These are phyloP conservation scores for Natrix natrix DNA, from an alignment of 2,797 vertebrate genomes.

Conservation along the genomic window DNA sequence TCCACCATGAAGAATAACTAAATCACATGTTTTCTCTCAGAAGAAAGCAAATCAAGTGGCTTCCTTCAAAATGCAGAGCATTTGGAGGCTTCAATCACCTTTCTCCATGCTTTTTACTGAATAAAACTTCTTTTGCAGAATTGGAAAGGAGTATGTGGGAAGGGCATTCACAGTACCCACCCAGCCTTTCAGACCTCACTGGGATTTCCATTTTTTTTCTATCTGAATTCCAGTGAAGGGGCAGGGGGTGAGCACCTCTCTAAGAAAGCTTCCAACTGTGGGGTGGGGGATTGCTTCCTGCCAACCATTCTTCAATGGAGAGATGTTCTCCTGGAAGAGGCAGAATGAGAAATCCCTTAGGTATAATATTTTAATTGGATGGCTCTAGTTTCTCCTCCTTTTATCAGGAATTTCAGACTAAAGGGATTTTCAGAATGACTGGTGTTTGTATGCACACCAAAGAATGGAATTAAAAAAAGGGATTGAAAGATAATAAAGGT, in stretches of 20 bases:
- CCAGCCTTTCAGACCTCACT: background rate
- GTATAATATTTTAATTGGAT: background rate
- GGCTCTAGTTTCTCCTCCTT: background rate
- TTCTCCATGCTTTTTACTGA: background rate
- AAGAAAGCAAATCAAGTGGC: no score
- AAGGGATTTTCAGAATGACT: background rate
- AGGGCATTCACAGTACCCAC: background rate
- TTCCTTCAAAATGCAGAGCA: background rate
- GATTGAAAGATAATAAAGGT: no score
- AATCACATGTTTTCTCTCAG: background rate
- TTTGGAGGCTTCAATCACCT: background rate
- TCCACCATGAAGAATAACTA: background rate
- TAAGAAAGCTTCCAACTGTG: no score
- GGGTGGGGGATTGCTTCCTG: no score
- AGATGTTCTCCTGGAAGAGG: no score
- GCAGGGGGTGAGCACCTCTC: background rate
- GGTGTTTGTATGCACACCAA: background rate
- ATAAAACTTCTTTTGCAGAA: background rate
- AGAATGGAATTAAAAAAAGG: no score
- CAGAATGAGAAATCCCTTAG: background rate
- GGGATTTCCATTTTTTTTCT: background rate
- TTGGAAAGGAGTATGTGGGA: background rate
- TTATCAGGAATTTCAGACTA: background rate
- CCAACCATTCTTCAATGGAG: no score
- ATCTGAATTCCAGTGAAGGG: background rate